Evolutionary conservation across 2,797 vertebrate genomes (phyloP), one percentile per base, ranked within the genome.

Genomic region (Echeneis naucrates): DNA sequence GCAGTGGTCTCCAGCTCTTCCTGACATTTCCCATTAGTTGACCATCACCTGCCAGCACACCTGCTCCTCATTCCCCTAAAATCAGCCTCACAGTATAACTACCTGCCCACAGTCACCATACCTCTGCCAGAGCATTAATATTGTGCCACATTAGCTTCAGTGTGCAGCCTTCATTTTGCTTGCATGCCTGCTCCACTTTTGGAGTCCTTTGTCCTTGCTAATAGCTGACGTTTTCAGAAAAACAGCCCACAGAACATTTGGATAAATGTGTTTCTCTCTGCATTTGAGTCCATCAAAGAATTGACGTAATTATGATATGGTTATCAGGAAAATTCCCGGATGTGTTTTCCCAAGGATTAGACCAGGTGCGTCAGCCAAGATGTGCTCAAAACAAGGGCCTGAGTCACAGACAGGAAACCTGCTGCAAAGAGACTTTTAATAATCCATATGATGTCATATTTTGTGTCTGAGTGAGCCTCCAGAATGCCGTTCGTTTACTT

Each of bases 111-210:
- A 59, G 26, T 60, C 56, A n/a, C 11, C 3, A 19, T 5, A 60
- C 23, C 6, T 27, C 40, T 38, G 48, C 54, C 52, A 72, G 32
- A 40, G 65, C 53, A 56, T 71, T 73, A 72, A 65, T 54, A 50
- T 8, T 58, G 24, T 68, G 69, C 45, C 52, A 64, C 42, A 33
- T 69, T 33, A 61, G 13, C 27, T 58, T 61, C 11, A 45, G 59
- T 48, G 53, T 64, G 67, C 48, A 50, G 58, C 53, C 21, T 61
- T 65, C 35, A 51, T 33, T n/a, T 11, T 48, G 21, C 48, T 30
- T 40, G 11, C 4, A 38, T 14, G 58, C 23, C 37, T 45, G 40
- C 27, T 59, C 3, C 47, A 21, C 17, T 52, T 61, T 73, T 71
- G 13, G 37, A 48, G 10, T 37, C n/a, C 5, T 68, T 68, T 70